Percentiles rank a stretch among this genome's conserved stretches.
Evolutionary conservation across 2,888 invertebrate genomes (phyloP).

Genomic region (Trichacis sp.): DNA sequence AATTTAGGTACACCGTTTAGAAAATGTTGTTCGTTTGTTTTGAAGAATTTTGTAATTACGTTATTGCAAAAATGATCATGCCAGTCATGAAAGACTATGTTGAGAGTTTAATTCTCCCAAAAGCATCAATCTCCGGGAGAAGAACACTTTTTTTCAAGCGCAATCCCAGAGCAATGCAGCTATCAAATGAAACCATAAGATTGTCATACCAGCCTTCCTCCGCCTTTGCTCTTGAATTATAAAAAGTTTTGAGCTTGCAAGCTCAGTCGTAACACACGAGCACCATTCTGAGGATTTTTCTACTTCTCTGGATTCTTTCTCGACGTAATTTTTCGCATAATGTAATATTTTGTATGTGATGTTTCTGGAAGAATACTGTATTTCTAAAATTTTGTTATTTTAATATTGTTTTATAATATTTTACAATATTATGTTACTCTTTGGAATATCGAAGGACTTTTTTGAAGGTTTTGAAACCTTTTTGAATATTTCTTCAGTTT

Average conservation of each 20-base stretch:
- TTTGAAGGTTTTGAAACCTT: too few relatives aligned
- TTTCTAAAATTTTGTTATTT: too few relatives aligned
- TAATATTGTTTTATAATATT: too few relatives aligned
- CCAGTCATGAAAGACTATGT: background rate
- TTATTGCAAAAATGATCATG: background rate
- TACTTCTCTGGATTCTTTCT: background rate
- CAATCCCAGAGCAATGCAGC: conserved; percentile 8
- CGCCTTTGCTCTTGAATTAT: conserved; percentile 6
- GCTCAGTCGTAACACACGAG: background rate
- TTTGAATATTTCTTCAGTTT: too few relatives aligned
- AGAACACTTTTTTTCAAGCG: background rate
- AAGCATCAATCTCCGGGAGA: background rate
- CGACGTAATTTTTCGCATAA: too few relatives aligned
- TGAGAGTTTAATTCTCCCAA: background rate
- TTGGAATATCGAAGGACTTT: too few relatives aligned
- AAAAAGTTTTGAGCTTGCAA: background rate
- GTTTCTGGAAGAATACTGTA: too few relatives aligned
- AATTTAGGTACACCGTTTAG: too few relatives aligned
- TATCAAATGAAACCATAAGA: conserved; percentile 6
- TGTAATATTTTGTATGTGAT: too few relatives aligned
- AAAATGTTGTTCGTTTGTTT: too few relatives aligned
- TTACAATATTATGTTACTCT: too few relatives aligned
- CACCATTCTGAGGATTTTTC: background rate
- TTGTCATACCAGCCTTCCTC: conserved; percentile 3
- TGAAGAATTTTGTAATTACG: background rate